These are phyloP conservation scores for Muntiacus reevesi DNA, from an alignment of 2,113 vertebrate genomes.

Conservation along the genomic window DNA sequence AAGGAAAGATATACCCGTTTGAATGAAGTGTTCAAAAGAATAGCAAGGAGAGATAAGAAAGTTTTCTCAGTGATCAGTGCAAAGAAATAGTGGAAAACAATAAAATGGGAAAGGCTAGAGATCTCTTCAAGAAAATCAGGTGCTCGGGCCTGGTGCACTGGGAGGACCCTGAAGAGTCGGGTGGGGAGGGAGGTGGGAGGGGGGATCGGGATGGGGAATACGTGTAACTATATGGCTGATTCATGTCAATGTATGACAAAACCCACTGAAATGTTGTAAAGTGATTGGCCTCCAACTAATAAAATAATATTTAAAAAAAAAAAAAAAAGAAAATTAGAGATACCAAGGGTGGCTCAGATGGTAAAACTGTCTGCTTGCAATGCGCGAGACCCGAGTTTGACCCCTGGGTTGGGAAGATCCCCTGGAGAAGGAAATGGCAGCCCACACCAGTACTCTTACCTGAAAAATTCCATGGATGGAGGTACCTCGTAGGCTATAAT, in stretches of 20 bases:
- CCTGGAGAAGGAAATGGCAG: neutral
- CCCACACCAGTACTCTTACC: neutral
- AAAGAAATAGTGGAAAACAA: neutral
- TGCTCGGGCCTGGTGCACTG: too few species aligned
- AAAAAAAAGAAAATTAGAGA: neutral
- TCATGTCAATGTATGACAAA: too few species aligned
- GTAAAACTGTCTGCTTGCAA: neutral
- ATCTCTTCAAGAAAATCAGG: neutral
- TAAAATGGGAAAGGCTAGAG: neutral
- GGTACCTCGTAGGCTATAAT: neutral
- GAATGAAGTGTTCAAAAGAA: neutral
- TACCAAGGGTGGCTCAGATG: neutral
- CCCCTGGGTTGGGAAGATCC: rapidly evolving
- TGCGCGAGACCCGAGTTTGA: rapidly evolving
- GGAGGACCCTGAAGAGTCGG: too few species aligned
- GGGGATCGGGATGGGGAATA: too few species aligned
- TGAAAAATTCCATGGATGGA: neutral
- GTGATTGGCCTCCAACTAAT: too few species aligned
- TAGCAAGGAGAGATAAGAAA: neutral
- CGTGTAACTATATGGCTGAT: too few species aligned
- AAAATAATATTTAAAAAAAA: too few species aligned
- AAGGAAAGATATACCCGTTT: neutral
- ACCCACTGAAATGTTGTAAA: too few species aligned
- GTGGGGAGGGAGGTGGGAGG: too few species aligned
- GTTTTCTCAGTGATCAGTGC: neutral